A percentile compares a stretch with the other conserved stretches of the same genome.
phyloP scores from a whole-genome alignment of 2,888 invertebrate species.

The Nomada goodeniana region DNA sequence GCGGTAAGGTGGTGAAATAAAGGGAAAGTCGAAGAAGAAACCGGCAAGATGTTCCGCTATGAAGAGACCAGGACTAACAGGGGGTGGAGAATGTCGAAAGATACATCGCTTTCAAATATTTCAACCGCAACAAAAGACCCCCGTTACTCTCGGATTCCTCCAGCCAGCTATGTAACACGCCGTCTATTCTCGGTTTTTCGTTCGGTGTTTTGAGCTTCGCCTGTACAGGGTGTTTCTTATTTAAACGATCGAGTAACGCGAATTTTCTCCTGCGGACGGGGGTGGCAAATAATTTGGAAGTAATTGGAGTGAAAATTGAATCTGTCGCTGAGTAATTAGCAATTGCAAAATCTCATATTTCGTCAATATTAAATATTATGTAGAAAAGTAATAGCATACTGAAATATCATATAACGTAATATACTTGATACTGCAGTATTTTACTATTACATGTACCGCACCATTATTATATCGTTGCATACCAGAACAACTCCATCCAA shows the following conservation, averaged over 20 bases:
- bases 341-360: too few relatives aligned
- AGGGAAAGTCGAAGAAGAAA: constrained; percentile 40
- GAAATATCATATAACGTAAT: too few relatives aligned
- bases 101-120: constrained; percentile 69
- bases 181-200: constrained; percentile 43
- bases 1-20: constrained; percentile 30
- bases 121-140: constrained; percentile 69
- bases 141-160: constrained; percentile 47
- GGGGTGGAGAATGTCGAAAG: constrained; percentile 39
- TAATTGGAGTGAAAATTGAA: too few relatives aligned
- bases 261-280: background rate
- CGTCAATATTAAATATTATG: too few relatives aligned
- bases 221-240: constrained; percentile 25
- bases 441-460: too few relatives aligned
- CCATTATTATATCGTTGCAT: background rate
- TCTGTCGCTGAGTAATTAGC: too few relatives aligned
- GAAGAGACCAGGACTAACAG: constrained; percentile 10
- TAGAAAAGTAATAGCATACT: too few relatives aligned
- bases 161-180: constrained; percentile 51
- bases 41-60: constrained; percentile 32
- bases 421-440: too few relatives aligned
- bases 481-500: background rate
- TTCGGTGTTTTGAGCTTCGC: constrained; percentile 31
- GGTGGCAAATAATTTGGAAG: background rate
- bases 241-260: background rate